Base-by-base conservation (phyloP, 1,140 invertebrate species). In the Semibalanus balanoides region DNA sequence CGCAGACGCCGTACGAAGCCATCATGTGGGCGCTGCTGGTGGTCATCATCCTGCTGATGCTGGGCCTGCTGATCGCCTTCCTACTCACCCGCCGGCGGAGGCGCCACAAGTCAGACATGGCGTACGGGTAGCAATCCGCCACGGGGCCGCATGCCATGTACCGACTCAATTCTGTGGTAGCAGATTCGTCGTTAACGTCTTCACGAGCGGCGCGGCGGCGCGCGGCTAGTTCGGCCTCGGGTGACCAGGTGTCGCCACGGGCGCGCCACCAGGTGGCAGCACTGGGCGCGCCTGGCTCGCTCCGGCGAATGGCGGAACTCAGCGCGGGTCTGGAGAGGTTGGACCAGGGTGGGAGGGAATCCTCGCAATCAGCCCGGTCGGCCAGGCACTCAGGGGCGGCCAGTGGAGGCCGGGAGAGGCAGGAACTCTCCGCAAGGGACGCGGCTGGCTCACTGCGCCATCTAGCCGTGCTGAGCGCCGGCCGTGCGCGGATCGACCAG, bases 51-150 rank as follows among this genome's bases (percentile, higher is more conserved):
- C 25, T 72, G 9, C 22, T 72, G 25, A 28, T 72, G 7, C 3
- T 72, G n/a, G 70, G n/a, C 28, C 70, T 72, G 25, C 11, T 30
- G n/a, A 9, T 28, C 3, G 70, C 28, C 11, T 30, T 72, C 28
- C 5, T 72, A 3, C 29, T 72, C 28, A 72, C n/a, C 70, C 22
- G 29, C 22, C n/a, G 70, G 3, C 9, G 70, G 70, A 17, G 70
- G 3, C 70, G 70, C 3, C 25, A 3, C n/a, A 28, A 30, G 28
- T 72, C 70, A 19, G 70, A 72, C 70, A 28, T 72, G 70, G 9
- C 70, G 70, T 72, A 22, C 25, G 28, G 70, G 28, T 72, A 72
- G 70, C 70, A 72, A 29, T 72, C n/a, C 70, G 70, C 70, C 70
- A 30, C 70, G 29, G 29, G n/a, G 29, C 70, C 70, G 28, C 29